Base-by-base conservation (phyloP, 2,888 invertebrate species). In the Mimumesa dahlbomi region DNA sequence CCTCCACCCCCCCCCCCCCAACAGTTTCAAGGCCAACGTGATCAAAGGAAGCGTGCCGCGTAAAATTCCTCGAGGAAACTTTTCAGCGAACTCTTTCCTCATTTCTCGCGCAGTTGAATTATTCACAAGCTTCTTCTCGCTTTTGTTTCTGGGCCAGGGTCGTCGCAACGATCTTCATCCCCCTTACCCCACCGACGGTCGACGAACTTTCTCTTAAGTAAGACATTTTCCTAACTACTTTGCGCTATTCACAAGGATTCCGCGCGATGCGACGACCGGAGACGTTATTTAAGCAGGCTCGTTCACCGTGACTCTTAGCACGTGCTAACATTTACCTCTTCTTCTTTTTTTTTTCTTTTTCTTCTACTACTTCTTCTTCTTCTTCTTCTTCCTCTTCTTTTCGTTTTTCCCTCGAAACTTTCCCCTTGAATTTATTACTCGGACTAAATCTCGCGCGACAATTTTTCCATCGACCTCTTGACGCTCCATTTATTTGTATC, bases 101-200 rank as follows among this genome's bases (percentile, higher is more conserved):
- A 88, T 88, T 88, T 87, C 84, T 81, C 83, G 81, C 84, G 77
- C 84, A 83, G 85, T 85, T 89, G 88, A 89, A 89, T 89, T 88
- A 89, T 89, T 88, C 89, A 89, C 87, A 84, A 88, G 87, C 84
- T 85, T 83, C 84, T 84, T 85, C 83, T 83, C 82, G 84, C 86
- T 85, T 87, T 88, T 88, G 87, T 89, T 88, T 89, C 89, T 89
- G 86, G 89, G 89, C 89, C 89, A 89, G 86, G 89, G 89, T 88
- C 87, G 84, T 83, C 78, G 79, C 84, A 77, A 84, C 84, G 84
- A 87, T 84, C 85, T 50, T 62, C 29, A 31, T 34, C 52, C 67
- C 31, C 43, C 42, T 29, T 71, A 54, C 67, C 56, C 21, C 50
- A 31, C 59, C 31, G 54, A 40, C 66, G 66, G 73, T 82, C 81